These are phyloP conservation scores for Naja naja DNA, from an alignment of 2,113 vertebrate species.

Conservation along the genomic window DNA sequence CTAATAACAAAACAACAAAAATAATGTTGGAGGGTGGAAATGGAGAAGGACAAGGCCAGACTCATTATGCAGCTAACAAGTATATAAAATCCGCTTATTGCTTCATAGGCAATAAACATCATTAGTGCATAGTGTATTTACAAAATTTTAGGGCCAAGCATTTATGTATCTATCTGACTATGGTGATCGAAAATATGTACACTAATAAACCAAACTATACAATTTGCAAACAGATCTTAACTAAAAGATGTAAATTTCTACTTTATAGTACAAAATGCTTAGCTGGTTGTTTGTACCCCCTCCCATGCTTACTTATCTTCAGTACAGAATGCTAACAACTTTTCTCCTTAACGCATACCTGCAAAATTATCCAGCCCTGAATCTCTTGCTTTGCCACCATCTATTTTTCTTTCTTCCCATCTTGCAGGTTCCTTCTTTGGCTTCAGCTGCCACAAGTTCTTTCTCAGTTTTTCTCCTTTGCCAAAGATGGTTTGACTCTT, in stretches of 20 bases:
- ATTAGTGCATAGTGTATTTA: background rate
- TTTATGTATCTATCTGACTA: background rate
- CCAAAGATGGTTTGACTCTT: background rate
- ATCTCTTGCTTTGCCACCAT: background rate
- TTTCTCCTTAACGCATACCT: background rate
- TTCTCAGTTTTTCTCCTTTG: background rate
- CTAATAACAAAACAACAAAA: background rate
- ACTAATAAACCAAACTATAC: background rate
- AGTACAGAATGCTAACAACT: background rate
- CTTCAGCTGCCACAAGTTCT: background rate
- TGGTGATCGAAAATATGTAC: background rate
- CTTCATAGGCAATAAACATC: background rate
- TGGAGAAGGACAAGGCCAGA: background rate
- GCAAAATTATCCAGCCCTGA: background rate
- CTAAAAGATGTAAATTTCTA: background rate
- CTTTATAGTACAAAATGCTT: background rate
- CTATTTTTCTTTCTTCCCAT: background rate
- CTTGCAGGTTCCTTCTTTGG: background rate
- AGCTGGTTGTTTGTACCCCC: background rate
- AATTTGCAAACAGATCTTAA: background rate
- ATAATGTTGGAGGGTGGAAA: background rate
- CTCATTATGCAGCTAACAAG: background rate
- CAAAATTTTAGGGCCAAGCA: background rate
- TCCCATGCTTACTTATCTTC: background rate
- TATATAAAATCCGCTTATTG: background rate